Evolutionary conservation across 2,888 invertebrate genomes (phyloP).

Genomic region (Ferdinandea cuprea): DNA sequence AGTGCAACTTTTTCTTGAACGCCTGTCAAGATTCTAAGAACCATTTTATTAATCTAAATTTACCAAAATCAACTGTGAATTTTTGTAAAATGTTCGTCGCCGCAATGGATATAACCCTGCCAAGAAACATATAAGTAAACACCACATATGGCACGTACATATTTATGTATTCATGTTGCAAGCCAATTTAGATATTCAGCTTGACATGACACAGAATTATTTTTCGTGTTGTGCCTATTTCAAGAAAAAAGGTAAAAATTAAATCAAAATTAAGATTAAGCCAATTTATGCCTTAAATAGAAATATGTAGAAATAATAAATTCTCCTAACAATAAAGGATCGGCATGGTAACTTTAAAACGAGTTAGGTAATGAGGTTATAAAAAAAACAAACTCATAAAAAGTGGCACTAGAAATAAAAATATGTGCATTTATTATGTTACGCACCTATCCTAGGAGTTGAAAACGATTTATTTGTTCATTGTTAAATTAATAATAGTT

Average conservation of each 20-base stretch:
- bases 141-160: constrained; percentile 9
- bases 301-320: constrained; percentile 1
- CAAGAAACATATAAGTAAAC: constrained; percentile 2
- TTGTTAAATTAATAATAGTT: no score
- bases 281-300: constrained; percentile 39
- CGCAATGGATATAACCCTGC: background rate
- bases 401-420: background rate
- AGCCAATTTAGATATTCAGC: background rate
- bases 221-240: constrained; percentile 2
- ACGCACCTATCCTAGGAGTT: background rate
- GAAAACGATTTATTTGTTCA: no score
- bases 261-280: constrained; percentile 31
- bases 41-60: no score
- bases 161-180: background rate
- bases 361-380: constrained; percentile 28
- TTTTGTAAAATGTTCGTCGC: background rate
- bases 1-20: no score
- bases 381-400: background rate
- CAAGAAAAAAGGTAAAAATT: constrained; percentile 18
- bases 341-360: background rate
- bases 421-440: background rate
- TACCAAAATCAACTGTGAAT: background rate
- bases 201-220: constrained; percentile 13
- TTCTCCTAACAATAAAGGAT: constrained; percentile 17
- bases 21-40: no score